Evolutionary conservation across 2,113 vertebrate species (phyloP).

Genomic region (Mobula hypostoma): DNA sequence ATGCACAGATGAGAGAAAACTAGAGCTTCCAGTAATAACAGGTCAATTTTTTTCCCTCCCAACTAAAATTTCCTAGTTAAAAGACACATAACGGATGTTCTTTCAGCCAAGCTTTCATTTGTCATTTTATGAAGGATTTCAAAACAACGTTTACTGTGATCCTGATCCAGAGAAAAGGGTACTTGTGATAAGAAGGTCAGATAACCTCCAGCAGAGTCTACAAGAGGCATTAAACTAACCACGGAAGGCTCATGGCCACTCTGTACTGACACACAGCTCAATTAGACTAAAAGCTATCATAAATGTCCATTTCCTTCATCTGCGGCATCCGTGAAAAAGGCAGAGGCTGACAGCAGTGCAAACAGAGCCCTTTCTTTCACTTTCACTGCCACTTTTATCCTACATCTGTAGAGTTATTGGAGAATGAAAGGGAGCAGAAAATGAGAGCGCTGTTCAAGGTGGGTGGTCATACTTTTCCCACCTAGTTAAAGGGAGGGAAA

Average conservation of each 20-base stretch:
- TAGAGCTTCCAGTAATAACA: constrained; percentile 46
- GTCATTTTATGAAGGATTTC: constrained; percentile 39
- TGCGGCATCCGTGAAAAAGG: constrained; percentile 48
- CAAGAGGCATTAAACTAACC: constrained; percentile 49
- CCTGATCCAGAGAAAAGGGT: constrained; percentile 43
- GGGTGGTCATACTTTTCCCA: constrained; percentile 44
- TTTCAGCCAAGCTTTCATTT: constrained; percentile 43
- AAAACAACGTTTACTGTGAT: constrained; percentile 47
- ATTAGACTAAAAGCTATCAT: constrained; percentile 53
- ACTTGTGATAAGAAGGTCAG: constrained; percentile 51
- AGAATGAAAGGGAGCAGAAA: constrained; percentile 47
- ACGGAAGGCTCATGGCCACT: constrained; percentile 43
- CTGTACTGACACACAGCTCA: constrained; percentile 43
- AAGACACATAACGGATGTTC: background rate
- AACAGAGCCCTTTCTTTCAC: constrained; percentile 47
- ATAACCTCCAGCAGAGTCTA: constrained; percentile 46
- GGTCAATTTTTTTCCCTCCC: background rate
- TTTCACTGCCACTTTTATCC: constrained; percentile 53
- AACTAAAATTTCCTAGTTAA: constrained; percentile 28
- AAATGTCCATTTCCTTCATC: constrained; percentile 47
- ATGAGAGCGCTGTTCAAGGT: constrained; percentile 48
- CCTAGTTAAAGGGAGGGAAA: constrained; percentile 44
- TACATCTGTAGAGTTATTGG: constrained; percentile 47
- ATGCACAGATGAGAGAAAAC: constrained; percentile 42
- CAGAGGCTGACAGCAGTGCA: constrained; percentile 48